Evolutionary conservation across 2,888 invertebrate genomes (phyloP).

Genomic region (Caenorhabditis uteleia): DNA sequence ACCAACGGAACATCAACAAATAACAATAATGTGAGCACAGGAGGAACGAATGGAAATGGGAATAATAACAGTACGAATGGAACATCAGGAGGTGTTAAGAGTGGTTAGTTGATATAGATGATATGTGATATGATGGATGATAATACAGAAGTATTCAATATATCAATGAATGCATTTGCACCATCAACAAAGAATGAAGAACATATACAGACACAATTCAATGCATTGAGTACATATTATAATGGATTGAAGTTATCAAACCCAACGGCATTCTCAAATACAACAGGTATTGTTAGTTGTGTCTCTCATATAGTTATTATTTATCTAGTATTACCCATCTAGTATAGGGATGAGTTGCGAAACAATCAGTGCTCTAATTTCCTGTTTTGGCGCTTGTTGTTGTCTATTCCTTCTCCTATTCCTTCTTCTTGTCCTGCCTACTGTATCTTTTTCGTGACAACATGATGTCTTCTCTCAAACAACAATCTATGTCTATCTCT

Average conservation of each 20-base stretch:
- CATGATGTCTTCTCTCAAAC: too few relatives aligned
- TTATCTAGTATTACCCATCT: neutral
- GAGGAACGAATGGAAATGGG: slow-evolving; percentile 24
- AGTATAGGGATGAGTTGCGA: too few relatives aligned
- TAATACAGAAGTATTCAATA: slow-evolving; percentile 31
- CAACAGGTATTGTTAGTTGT: slow-evolving; percentile 18
- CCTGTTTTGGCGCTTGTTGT: neutral
- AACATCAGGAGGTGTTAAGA: slow-evolving; percentile 10
- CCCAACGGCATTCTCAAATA: slow-evolving; percentile 18
- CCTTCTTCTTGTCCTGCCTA: slow-evolving; percentile 6
- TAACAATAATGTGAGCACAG: slow-evolving; percentile 20
- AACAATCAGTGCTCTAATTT: too few relatives aligned
- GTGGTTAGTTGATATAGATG: slow-evolving; percentile 8
- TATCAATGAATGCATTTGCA: slow-evolving; percentile 37
- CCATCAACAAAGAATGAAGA: slow-evolving; percentile 28
- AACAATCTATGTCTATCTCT: too few relatives aligned
- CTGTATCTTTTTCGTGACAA: slow-evolving; percentile 19
- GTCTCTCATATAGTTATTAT: too few relatives aligned
- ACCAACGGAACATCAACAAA: slow-evolving; percentile 13
- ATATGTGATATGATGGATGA: too few relatives aligned
- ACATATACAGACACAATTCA: slow-evolving; percentile 43
- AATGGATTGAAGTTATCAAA: slow-evolving; percentile 36
- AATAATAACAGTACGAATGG: neutral
- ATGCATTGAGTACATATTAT: slow-evolving; percentile 45
- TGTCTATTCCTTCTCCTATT: neutral